These are phyloP conservation scores for Nemopilema nomurai DNA, from an alignment of 30 jellyfish, hydroid and myxozoan genomes.

Conservation along the genomic window DNA sequence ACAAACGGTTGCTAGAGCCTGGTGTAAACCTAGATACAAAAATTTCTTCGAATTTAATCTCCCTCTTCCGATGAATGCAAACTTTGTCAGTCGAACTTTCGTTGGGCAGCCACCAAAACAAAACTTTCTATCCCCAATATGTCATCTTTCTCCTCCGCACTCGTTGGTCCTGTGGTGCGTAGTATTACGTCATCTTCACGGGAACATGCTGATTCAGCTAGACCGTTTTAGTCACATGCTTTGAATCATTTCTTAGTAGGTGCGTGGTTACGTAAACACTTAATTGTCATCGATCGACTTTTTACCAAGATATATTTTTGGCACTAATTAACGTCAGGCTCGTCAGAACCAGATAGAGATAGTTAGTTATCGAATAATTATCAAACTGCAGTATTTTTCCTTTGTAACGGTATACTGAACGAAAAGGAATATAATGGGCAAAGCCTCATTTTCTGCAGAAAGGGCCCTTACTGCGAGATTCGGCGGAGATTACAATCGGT, in stretches of 20 bases:
- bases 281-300: neutral
- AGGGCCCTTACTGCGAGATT: too few relatives aligned
- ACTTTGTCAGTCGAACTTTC: neutral
- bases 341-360: too few relatives aligned
- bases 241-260: too few relatives aligned
- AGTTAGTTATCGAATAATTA: too few relatives aligned
- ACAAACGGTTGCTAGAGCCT: neutral
- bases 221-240: neutral
- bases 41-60: neutral
- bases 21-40: neutral
- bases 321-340: too few relatives aligned
- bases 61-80: neutral
- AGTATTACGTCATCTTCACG: neutral
- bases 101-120: neutral
- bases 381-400: too few relatives aligned
- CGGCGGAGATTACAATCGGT: too few relatives aligned
- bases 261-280: neutral
- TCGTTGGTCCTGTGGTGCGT: neutral
- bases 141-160: neutral
- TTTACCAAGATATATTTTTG: too few relatives aligned
- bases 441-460: too few relatives aligned
- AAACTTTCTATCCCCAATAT: neutral
- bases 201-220: neutral
- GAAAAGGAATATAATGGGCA: too few relatives aligned
- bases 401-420: too few relatives aligned